These are phyloP conservation scores for Strix uralensis DNA, from an alignment of 2,113 vertebrate species.

Conservation along the genomic window DNA sequence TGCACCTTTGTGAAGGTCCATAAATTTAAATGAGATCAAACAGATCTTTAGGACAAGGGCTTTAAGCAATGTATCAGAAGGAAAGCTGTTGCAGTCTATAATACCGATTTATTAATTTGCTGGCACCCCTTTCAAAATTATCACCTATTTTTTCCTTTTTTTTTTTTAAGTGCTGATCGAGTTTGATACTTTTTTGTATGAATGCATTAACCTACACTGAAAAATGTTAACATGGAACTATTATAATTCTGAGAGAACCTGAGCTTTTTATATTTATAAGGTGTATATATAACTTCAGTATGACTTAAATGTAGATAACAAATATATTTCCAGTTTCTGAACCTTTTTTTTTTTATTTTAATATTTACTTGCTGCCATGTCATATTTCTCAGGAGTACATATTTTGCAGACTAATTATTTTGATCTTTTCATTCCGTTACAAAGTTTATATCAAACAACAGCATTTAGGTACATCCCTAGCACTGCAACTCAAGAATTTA, in stretches of 20 bases:
- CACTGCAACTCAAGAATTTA: background rate
- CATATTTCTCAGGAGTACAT: background rate
- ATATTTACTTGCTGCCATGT: background rate
- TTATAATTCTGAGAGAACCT: background rate
- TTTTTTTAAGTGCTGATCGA: background rate
- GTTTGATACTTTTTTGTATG: background rate
- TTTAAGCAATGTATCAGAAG: background rate
- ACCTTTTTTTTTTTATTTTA: too few species aligned
- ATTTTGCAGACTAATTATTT: background rate
- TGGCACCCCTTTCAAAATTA: background rate
- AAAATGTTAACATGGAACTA: background rate
- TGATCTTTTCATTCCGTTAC: background rate
- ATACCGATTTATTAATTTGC: background rate
- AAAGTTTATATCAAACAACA: background rate
- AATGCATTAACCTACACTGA: background rate
- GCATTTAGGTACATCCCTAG: background rate
- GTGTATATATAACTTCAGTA: background rate
- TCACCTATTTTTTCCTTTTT: background rate
- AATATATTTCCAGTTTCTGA: background rate
- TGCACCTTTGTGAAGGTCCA: background rate
- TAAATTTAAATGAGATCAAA: background rate
- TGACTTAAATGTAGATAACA: background rate
- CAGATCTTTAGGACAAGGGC: background rate
- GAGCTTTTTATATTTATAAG: background rate
- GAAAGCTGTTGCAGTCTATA: background rate